Conservation (phyloP, 2,888 invertebrate genomes). For the Hecatera dysodea region DNA sequence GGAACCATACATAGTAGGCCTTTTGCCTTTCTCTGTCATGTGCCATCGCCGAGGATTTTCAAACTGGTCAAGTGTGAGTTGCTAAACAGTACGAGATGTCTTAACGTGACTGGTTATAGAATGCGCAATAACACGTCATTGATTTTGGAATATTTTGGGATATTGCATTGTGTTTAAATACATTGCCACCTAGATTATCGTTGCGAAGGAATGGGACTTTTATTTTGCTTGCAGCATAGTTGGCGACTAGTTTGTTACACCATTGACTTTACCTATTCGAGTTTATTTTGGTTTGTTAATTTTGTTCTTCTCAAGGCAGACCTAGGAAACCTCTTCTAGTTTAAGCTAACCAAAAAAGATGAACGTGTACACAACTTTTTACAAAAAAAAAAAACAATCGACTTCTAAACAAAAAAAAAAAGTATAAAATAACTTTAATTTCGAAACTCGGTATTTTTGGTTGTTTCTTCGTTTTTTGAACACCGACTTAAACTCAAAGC, state of each 20-base stretch:
- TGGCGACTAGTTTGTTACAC: slow-evolving; percentile 8
- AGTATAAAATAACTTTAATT: no score
- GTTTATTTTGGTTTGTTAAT: no score
- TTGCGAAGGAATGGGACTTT: slow-evolving; percentile 51
- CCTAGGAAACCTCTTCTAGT: no score
- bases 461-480: no score
- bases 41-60: slow-evolving; percentile 60
- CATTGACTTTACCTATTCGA: background rate
- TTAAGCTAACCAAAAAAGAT: no score
- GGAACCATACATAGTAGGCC: background rate
- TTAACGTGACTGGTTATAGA: slow-evolving; percentile 62
- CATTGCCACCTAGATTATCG: slow-evolving; percentile 34
- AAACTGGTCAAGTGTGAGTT: slow-evolving; percentile 66
- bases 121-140: slow-evolving; percentile 61
- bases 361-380: no score
- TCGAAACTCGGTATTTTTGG: no score
- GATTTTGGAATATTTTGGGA: slow-evolving; percentile 59
- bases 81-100: slow-evolving; percentile 59
- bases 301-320: no score
- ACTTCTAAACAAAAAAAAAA: no score
- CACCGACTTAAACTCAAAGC: no score
- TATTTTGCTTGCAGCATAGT: slow-evolving; percentile 31
- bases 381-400: no score
- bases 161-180: slow-evolving; percentile 52
- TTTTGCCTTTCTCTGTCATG: slow-evolving; percentile 25